A percentile compares a stretch with the other conserved stretches of the same genome.
Conservation (phyloP, 2,113 vertebrate genomes). For the Pachypanchax playfairii region DNA sequence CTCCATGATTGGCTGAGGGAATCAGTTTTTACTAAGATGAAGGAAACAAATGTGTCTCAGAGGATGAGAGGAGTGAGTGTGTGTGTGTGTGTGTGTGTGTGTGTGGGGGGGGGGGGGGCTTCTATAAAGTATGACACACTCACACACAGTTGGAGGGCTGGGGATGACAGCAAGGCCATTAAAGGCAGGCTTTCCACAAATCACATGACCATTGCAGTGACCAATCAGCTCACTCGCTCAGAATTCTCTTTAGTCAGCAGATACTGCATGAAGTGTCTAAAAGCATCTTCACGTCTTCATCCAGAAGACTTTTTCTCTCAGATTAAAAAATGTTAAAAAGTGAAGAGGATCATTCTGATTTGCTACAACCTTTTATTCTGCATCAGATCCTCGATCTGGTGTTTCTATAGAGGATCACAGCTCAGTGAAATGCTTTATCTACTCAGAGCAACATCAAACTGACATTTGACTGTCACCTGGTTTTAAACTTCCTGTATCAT, state of each 20-base stretch:
- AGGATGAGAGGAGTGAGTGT: slow-evolving; percentile 11
- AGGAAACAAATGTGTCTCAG: not conserved
- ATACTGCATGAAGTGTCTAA: slow-evolving; percentile 6
- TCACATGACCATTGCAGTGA: slow-evolving; percentile 53
- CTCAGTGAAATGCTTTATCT: too few relatives aligned
- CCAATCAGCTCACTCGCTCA: slow-evolving; percentile 34
- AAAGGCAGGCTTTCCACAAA: slow-evolving; percentile 56
- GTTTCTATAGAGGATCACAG: too few relatives aligned
- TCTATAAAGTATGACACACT: slow-evolving; percentile 56
- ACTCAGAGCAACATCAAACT: too few relatives aligned
- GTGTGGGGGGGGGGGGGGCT: slow-evolving; percentile 40
- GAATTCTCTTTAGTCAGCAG: slow-evolving; percentile 25
- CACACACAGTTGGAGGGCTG: slow-evolving; percentile 13
- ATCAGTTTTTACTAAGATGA: not conserved
- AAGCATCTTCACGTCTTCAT: not conserved
- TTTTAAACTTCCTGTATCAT: too few relatives aligned
- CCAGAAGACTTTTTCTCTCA: too few relatives aligned
- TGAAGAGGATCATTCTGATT: too few relatives aligned
- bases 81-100: slow-evolving; percentile 20
- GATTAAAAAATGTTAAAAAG: too few relatives aligned
- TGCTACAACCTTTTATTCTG: too few relatives aligned
- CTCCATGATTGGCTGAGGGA: slow-evolving; percentile 14
- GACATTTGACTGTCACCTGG: too few relatives aligned
- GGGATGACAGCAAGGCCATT: slow-evolving; percentile 40
- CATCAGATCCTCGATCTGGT: too few relatives aligned